A percentile compares a stretch with the other conserved stretches of the same genome.
phyloP scores from a whole-genome alignment of 2,113 vertebrate genomes.

The Lichenostomus cassidix region DNA sequence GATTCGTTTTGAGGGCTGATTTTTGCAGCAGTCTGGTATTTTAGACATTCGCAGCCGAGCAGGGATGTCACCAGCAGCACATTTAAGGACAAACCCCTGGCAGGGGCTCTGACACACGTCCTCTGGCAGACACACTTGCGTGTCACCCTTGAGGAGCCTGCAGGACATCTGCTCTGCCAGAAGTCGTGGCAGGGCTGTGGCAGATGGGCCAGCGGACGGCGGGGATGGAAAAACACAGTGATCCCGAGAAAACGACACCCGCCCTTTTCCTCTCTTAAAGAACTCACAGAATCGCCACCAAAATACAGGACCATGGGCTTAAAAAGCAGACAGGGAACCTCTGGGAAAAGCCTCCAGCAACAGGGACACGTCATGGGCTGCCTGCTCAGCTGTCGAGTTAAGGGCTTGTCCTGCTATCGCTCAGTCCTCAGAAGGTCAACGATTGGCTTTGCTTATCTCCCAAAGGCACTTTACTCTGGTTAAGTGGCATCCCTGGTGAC shows the following conservation, averaged over 20 bases:
- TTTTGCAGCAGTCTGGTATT: constrained; percentile 40
- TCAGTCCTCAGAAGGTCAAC: constrained; percentile 50
- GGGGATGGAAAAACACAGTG: constrained; percentile 25
- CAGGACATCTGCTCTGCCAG: constrained; percentile 41
- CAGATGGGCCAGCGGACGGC: neutral
- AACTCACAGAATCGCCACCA: neutral
- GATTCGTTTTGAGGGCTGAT: constrained; percentile 30
- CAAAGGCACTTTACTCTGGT: constrained; percentile 36
- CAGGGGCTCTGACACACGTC: neutral
- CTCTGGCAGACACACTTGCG: constrained; percentile 36
- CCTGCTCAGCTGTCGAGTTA: constrained; percentile 21
- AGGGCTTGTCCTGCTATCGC: constrained; percentile 33
- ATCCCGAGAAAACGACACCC: neutral
- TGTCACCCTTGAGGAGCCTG: constrained; percentile 33
- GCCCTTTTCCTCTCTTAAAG: neutral
- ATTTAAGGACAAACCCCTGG: constrained; percentile 59
- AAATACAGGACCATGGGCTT: neutral
- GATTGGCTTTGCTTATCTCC: constrained; percentile 51
- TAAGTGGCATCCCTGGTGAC: constrained; percentile 51
- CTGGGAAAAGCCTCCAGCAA: neutral
- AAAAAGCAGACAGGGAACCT: neutral
- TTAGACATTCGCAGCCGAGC: constrained; percentile 9
- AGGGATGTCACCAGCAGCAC: constrained; percentile 44
- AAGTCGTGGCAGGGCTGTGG: constrained; percentile 48
- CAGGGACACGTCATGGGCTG: neutral